These are phyloP conservation scores for Distichodus sexfasciatus DNA, from an alignment of 2,797 vertebrate species.

Conservation along the genomic window DNA sequence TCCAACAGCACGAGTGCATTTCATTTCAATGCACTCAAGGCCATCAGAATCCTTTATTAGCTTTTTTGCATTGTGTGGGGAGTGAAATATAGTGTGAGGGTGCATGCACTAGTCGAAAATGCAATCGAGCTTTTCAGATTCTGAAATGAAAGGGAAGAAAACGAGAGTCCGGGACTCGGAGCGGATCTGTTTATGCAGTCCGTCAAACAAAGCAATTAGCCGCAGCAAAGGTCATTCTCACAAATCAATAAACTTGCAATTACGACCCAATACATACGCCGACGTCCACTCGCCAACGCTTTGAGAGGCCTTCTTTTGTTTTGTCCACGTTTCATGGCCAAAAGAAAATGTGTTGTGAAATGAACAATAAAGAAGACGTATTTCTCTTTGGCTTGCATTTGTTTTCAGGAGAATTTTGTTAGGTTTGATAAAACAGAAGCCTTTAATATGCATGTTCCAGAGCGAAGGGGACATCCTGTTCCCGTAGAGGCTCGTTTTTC, in stretches of 20 bases:
- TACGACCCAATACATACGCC: slow-evolving; percentile 25
- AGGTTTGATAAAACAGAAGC: no score
- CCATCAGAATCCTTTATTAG: no score
- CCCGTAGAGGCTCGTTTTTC: slow-evolving; percentile 8
- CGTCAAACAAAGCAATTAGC: slow-evolving; percentile 47
- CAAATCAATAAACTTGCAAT: slow-evolving; percentile 55
- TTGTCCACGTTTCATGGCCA: neutral
- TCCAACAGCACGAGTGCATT: no score
- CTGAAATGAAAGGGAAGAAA: neutral
- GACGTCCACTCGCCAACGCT: slow-evolving; percentile 1
- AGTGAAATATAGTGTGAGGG: no score
- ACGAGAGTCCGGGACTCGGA: slow-evolving; percentile 23
- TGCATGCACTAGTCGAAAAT: no score
- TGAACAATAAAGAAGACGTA: neutral
- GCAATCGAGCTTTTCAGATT: no score
- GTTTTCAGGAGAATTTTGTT: no score
- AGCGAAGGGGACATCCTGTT: slow-evolving; percentile 5
- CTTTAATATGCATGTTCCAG: no score
- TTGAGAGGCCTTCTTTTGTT: slow-evolving; percentile 24
- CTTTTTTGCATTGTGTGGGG: neutral
- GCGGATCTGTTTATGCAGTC: slow-evolving; percentile 42
- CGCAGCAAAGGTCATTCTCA: slow-evolving; percentile 46
- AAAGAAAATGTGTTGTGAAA: neutral
- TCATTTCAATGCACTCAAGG: no score
- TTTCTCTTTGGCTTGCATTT: neutral